Conservation (phyloP, 2,888 invertebrate species). For the Galeruca laticollis region DNA sequence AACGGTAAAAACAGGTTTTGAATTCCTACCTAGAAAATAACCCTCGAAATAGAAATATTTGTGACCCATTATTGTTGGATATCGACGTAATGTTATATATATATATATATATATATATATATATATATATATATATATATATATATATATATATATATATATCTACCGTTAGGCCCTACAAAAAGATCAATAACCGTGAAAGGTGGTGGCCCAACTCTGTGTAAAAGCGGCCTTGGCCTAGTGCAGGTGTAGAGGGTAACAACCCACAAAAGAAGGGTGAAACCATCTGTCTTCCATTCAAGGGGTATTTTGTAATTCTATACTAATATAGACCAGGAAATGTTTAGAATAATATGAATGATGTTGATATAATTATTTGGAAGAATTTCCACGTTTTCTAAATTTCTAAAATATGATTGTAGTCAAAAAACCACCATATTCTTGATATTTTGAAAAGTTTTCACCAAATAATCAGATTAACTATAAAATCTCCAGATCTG, state of each 20-base stretch:
- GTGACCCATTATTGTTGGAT: background rate
- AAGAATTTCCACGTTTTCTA: background rate
- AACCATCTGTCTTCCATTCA: constrained; percentile 9
- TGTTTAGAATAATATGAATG: background rate
- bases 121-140: no score
- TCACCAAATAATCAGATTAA: no score
- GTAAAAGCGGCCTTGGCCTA: constrained; percentile 49
- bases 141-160: no score
- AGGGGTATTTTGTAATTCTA: background rate
- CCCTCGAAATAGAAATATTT: background rate
- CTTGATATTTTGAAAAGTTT: no score
- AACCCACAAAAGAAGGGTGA: constrained; percentile 45
- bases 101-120: no score
- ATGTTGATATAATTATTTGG: background rate
- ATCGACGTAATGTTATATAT: background rate
- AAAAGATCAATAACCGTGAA: constrained; percentile 25
- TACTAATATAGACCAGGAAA: constrained; percentile 9
- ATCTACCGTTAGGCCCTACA: background rate
- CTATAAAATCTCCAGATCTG: no score
- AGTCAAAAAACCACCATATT: no score
- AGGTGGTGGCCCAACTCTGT: constrained; percentile 24
- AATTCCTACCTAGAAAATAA: background rate
- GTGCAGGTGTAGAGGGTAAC: constrained; percentile 54
- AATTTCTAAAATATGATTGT: no score
- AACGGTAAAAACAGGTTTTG: no score